These are phyloP conservation scores for Manis pentadactyla DNA, from an alignment of 2,797 vertebrate species.

Conservation along the genomic window DNA sequence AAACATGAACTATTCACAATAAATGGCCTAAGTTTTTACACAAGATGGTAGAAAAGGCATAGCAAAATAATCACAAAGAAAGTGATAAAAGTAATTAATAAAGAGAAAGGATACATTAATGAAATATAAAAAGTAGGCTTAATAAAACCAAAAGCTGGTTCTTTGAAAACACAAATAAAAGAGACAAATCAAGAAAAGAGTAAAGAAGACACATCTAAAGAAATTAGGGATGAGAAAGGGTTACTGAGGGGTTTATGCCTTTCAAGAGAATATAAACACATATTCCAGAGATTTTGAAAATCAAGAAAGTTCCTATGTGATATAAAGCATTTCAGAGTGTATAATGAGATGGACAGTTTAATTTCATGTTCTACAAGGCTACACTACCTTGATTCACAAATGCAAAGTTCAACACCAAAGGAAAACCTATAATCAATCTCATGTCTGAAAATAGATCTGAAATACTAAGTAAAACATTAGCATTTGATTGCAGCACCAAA, in stretches of 20 bases:
- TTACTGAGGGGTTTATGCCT: not conserved
- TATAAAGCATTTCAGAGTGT: not conserved
- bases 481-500: not conserved
- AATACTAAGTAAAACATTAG: not conserved
- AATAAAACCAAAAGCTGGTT: not conserved
- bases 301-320: not conserved
- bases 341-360: not conserved
- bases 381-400: not conserved
- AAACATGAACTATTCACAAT: not conserved
- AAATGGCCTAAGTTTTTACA: not conserved
- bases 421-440: not conserved
- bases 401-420: not conserved
- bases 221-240: not conserved
- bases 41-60: not conserved
- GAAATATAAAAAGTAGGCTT: constrained; percentile 17
- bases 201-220: not conserved
- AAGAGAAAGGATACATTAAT: not conserved
- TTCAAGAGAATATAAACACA: not conserved
- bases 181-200: constrained; percentile 7
- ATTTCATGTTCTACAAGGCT: not conserved
- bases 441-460: not conserved
- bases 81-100: not conserved
- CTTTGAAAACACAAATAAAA: not conserved
- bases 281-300: constrained; percentile 27
- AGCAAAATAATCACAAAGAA: not conserved